phyloP scores from a whole-genome alignment of 2,797 vertebrate genomes.

The Protonibea diacanthus region DNA sequence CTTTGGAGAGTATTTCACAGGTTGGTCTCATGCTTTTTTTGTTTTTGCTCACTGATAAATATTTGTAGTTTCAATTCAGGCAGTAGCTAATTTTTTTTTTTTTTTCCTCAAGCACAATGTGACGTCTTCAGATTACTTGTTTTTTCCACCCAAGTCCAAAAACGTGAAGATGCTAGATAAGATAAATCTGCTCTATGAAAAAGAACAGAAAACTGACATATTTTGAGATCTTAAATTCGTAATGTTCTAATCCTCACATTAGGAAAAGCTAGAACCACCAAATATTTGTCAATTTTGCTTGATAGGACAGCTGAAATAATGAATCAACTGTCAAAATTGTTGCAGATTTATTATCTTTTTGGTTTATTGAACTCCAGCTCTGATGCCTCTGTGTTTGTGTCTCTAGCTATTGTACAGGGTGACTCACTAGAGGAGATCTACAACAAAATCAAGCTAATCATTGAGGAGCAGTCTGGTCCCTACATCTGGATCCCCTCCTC shows the following conservation, averaged over 20 bases:
- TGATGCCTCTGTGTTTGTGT: conserved; percentile 43
- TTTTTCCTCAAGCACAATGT: neutral
- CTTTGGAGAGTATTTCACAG: conserved; percentile 99
- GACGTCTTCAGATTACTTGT: neutral
- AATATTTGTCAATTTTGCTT: neutral
- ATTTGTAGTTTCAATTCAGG: neutral
- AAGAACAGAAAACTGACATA: too few relatives aligned
- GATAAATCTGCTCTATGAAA: too few relatives aligned
- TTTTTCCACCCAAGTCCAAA: neutral
- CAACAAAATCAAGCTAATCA: conserved; percentile 99
- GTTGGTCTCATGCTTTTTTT: conserved; percentile 75
- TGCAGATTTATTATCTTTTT: neutral
- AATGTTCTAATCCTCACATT: neutral
- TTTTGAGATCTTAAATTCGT: neutral
- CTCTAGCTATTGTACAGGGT: conserved; percentile 97
- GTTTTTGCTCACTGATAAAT: neutral
- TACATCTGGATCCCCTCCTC: conserved; percentile 99
- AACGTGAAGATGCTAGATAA: neutral
- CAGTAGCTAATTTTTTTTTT: neutral
- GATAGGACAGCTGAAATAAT: neutral
- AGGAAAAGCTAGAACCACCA: neutral
- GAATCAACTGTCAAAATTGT: too few relatives aligned
- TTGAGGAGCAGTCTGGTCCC: conserved; percentile 99
- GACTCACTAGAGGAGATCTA: conserved; percentile 99
- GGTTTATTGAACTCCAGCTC: neutral